These are phyloP conservation scores for Drosophila villosipedis DNA, from an alignment of 2,888 invertebrate species.

Conservation along the genomic window DNA sequence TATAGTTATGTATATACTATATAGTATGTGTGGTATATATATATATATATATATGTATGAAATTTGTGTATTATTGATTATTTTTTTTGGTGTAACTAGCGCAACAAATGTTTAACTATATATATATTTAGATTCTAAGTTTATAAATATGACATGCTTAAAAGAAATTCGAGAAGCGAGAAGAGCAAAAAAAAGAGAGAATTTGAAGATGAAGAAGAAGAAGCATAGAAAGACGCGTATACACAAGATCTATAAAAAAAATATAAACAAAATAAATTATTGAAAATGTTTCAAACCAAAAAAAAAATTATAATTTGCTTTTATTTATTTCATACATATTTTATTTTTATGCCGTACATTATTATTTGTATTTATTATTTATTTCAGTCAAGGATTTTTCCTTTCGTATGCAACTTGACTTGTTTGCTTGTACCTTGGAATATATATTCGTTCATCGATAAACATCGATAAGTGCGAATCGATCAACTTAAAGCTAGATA, in stretches of 20 bases:
- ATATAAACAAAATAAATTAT: constrained; percentile 63
- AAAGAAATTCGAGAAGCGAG: not conserved
- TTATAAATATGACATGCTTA: constrained; percentile 13
- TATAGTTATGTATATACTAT: not conserved
- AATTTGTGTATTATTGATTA: constrained; percentile 13
- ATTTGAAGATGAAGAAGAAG: constrained; percentile 18
- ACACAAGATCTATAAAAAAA: constrained; percentile 39
- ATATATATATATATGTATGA: not conserved
- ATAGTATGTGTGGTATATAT: not conserved
- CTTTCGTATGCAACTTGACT: not conserved
- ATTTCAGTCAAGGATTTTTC: not conserved
- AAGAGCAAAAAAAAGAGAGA: constrained; percentile 7
- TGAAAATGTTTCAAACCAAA: constrained; percentile 73
- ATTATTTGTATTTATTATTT: constrained; percentile 19
- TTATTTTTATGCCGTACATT: constrained; percentile 12
- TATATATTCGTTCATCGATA: not conserved
- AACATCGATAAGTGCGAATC: not conserved
- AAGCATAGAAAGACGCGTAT: constrained; percentile 16
- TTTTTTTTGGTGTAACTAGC: constrained; percentile 52
- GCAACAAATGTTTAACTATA: constrained; percentile 54
- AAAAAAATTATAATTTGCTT: constrained; percentile 41
- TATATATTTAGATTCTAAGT: constrained; percentile 27
- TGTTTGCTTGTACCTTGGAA: not conserved
- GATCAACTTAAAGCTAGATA: not conserved
- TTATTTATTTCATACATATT: constrained; percentile 29